A percentile compares a stretch with the other conserved stretches of the same genome.
These are phyloP conservation scores for Dicaeum eximium DNA, from an alignment of 2,113 vertebrate genomes.

Conservation along the genomic window DNA sequence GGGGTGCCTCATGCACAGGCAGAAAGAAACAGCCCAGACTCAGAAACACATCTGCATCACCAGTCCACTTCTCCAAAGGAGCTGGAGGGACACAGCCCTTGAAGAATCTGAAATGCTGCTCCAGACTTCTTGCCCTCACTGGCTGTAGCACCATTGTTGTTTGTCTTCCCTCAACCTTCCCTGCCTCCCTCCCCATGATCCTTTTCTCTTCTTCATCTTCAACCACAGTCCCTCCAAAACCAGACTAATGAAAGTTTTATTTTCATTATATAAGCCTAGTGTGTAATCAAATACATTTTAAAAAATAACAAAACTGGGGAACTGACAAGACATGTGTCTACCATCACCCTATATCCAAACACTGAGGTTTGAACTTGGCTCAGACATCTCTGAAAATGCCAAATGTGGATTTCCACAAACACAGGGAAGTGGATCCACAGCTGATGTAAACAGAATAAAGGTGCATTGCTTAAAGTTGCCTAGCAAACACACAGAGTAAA, in stretches of 20 bases:
- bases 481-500: not conserved
- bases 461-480: constrained; percentile 25
- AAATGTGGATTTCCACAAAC: constrained; percentile 15
- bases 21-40: not conserved
- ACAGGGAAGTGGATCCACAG: not conserved
- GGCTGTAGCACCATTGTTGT: not conserved
- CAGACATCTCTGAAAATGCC: constrained; percentile 1
- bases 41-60: not conserved
- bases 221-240: not conserved
- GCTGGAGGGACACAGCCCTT: not conserved
- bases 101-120: not conserved
- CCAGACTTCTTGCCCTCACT: not conserved
- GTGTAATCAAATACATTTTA: constrained; percentile 19
- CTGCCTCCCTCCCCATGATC: not conserved
- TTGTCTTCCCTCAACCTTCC: not conserved
- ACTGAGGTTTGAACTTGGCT: constrained; percentile 48
- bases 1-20: not conserved
- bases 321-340: constrained; percentile 49
- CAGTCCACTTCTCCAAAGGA: not conserved
- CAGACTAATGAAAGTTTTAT: constrained; percentile 4
- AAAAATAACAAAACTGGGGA: constrained; percentile 32
- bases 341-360: constrained; percentile 56
- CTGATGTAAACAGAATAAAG: constrained; percentile 46
- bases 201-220: not conserved
- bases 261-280: constrained; percentile 22